Evolutionary conservation across 2,113 vertebrate genomes (phyloP), one percentile per base, ranked within the genome.

Genomic region (Fregata magnificens): DNA sequence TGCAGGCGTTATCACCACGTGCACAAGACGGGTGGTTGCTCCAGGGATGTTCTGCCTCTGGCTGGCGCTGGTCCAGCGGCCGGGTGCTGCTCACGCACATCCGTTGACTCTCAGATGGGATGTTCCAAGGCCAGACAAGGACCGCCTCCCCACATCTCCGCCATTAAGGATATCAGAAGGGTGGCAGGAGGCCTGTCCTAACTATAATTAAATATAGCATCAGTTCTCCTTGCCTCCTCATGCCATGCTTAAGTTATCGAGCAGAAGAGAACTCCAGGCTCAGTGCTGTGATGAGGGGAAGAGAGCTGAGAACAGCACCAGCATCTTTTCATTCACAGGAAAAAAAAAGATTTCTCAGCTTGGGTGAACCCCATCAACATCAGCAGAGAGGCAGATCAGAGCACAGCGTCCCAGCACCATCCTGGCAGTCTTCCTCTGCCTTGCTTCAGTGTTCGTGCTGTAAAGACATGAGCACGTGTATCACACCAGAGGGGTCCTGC

Each of bases 81-180:
- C 2, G 22, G 59, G 93, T 4, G 86, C 94, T 95, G 94, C 93
- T 96, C 90, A 62, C 28, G 10, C 91, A 91, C 92, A 73, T 85
- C 93, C 47, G 2, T 32, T 25, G 1, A 58, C 50, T 36, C 86
- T 53, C 65, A 0, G 9, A 15, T 29, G 87, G 85, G 78, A 65
- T 53, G 66, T n/a, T 29, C 95, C 93, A 84, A 93, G 93, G 97
- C 59, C 93, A 44, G 80, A 5, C 85, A 7, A 32, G 80, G 79
- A 42, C 63, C 3, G n/a, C 91, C 58, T 73, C 59, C 91, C n/a
- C 11, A 2, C 72, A 25, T 58, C 83, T 49, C 62, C 0, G 0
- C 92, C 84, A 16, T 8, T 44, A 14, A 10, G 85, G 63, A 6
- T 24, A 38, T 19, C 67, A 32, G 83, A 25, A 76, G 78, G 40